Base-by-base conservation (phyloP, 2,797 vertebrate species). In the Eulemur albifrons region DNA sequence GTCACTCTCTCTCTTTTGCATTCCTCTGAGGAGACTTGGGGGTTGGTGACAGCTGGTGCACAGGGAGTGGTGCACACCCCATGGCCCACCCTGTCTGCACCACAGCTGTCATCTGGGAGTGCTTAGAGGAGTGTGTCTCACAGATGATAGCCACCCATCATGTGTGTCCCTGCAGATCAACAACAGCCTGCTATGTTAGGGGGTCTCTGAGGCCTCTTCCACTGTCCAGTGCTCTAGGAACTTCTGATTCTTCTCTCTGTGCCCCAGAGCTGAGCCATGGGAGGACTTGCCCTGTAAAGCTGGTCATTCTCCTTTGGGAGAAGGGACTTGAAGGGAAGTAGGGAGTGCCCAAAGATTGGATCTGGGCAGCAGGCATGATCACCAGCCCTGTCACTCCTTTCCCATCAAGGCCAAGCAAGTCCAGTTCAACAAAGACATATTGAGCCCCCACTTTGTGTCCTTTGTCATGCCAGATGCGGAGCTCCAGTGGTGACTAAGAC, bases 171-270 rank as follows among this genome's bases (percentile, higher is more conserved):
- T 73, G 11, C 12, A 89, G 59, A 89, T 97, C 54, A 70, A 86
- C 40, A 57, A 50, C 32, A 95, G 21, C 48, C 21, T 38, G 20
- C 54, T 67, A 52, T 32, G 17, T 57, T 59, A 69, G 21, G 54
- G 67, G 69, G 3, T 77, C 57, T 86, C 45, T 67, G 54, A 61
- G 35, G 67, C 52, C 43, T 86, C 72, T 77, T 61, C 80, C 70
- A 83, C 35, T 8, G 50, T 27, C 59, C 52, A 32, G 0, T 15
- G 23, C 80, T 35, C 52, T 84, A 65, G 35, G 23, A 89, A 27
- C 20, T 90, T 90, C 88, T 80, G 32, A 48, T 65, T 96, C 38
- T 80, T 21, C 84, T 69, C 25, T 90, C 82, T 93, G 32, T 25
- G 23, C 35, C 73, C 40, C 57, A 83, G 73, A 67, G 27, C 15